phyloP scores from a whole-genome alignment of 2,797 vertebrate genomes.

The Chloroceryle inda region DNA sequence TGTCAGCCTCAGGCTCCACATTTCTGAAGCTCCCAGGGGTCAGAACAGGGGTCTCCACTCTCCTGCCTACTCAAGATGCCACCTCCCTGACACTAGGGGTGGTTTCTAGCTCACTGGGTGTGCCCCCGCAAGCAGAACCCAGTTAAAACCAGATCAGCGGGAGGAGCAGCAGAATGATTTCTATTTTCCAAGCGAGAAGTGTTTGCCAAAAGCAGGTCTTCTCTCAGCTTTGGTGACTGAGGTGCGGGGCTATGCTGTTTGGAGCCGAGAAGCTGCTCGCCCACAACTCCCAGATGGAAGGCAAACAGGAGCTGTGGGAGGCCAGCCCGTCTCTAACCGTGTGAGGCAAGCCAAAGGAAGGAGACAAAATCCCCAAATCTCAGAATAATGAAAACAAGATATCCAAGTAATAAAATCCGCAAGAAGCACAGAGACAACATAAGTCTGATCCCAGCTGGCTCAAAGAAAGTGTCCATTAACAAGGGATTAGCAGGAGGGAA shows the following conservation, averaged over 20 bases:
- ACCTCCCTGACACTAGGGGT: neutral
- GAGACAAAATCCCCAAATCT: constrained; percentile 82
- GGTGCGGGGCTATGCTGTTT: constrained; percentile 7
- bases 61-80: neutral
- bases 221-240: neutral
- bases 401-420: constrained; percentile 80
- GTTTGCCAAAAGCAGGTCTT: neutral
- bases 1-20: fast-evolving
- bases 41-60: fast-evolving
- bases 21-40: neutral
- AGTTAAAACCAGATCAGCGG: neutral
- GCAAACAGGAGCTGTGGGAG: constrained; percentile 68
- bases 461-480: constrained; percentile 81
- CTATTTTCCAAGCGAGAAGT: fast-evolving
- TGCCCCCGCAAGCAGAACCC: neutral
- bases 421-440: constrained; percentile 73
- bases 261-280: constrained; percentile 55
- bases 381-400: constrained; percentile 83
- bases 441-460: constrained; percentile 80
- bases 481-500: constrained; percentile 78
- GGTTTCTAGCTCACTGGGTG: neutral
- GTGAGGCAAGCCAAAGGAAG: constrained; percentile 72
- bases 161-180: fast-evolving
- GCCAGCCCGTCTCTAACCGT: constrained; percentile 47
- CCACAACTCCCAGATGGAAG: constrained; percentile 61